Evolutionary conservation across 2,113 vertebrate genomes (phyloP).

Genomic region (Castor canadensis): DNA sequence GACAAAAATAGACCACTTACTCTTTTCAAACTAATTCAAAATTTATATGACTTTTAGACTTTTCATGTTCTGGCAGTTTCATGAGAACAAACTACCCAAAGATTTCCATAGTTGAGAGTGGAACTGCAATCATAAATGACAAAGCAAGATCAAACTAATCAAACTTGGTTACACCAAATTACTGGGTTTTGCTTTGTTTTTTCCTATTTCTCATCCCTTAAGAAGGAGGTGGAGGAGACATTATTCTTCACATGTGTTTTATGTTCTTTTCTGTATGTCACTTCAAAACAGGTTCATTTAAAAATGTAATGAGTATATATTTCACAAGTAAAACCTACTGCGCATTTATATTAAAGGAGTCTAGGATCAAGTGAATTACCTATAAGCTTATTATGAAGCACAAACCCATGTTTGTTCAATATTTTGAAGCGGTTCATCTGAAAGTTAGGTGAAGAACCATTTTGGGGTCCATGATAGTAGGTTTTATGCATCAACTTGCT

Average conservation of each 20-base stretch:
- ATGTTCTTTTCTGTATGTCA: background rate
- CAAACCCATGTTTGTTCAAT: background rate
- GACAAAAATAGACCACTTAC: background rate
- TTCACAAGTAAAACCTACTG: background rate
- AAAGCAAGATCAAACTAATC: background rate
- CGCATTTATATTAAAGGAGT: background rate
- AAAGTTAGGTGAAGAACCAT: background rate
- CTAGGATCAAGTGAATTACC: background rate
- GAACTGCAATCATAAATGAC: background rate
- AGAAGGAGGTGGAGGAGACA: too few species aligned
- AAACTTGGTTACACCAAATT: constrained; percentile 29
- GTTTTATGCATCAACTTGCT: background rate
- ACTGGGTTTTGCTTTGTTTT: too few species aligned
- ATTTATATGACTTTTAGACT: background rate
- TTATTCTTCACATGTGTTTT: background rate
- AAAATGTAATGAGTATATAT: background rate
- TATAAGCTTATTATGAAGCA: background rate
- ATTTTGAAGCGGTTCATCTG: background rate
- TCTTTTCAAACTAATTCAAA: constrained; percentile 4
- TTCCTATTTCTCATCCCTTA: background rate
- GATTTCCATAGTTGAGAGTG: background rate
- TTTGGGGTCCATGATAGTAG: background rate
- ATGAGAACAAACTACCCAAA: background rate
- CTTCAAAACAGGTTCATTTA: background rate
- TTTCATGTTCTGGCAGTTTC: background rate